phyloP scores from a whole-genome alignment of 2,888 invertebrate genomes.

The Geotrupes spiniger region DNA sequence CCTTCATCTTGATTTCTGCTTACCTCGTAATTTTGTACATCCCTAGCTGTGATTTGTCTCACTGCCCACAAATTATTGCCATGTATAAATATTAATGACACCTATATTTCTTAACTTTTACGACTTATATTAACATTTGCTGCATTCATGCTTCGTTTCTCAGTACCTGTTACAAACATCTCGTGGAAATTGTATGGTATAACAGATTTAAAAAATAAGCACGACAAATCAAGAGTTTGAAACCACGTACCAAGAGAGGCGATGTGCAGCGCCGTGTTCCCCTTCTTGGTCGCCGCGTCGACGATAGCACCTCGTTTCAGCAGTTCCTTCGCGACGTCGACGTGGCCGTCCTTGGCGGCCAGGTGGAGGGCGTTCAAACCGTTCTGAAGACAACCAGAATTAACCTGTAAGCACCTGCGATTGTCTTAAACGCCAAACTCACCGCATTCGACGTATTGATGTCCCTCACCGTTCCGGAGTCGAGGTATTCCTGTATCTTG shows the following conservation, averaged over 20 bases:
- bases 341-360: conserved; percentile 96
- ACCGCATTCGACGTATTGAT: conserved; percentile 98
- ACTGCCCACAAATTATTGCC: too few species aligned
- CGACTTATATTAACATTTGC: too few species aligned
- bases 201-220: too few species aligned
- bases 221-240: too few species aligned
- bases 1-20: too few species aligned
- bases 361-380: conserved; percentile 96
- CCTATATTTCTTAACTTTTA: too few species aligned
- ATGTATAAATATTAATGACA: too few species aligned
- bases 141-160: too few species aligned
- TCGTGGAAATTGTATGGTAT: too few species aligned
- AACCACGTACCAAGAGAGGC: conserved; percentile 68
- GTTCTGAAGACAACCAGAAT: conserved; percentile 78
- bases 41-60: too few species aligned
- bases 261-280: conserved; percentile 94
- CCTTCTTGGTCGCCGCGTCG: conserved; percentile 97
- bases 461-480: conserved; percentile 81
- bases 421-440: conserved; percentile 46
- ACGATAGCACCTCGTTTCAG: conserved; percentile 87
- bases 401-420: not conserved
- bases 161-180: too few species aligned
- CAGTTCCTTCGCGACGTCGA: conserved; percentile 88
- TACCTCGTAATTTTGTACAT: too few species aligned
- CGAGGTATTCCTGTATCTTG: conserved; percentile 90